A percentile compares a stretch with the other conserved stretches of the same genome.
phyloP scores from a whole-genome alignment of 37 sponge, comb jelly and placozoan species.

The Axinella damicornis region DNA sequence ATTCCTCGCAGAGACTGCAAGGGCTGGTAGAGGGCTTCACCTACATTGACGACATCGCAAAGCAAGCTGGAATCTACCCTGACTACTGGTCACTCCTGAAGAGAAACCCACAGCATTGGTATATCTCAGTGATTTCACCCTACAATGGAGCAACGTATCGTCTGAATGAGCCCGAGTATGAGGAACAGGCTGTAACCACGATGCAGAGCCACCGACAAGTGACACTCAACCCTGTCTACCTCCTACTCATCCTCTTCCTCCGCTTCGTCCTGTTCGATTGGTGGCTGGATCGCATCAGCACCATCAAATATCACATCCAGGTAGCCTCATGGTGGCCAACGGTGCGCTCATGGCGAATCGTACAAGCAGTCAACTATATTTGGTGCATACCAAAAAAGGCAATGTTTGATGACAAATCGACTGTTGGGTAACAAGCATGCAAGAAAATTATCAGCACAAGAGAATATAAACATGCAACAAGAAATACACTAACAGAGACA shows the following conservation, averaged over 20 bases:
- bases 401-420: conserved; percentile 54
- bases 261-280: conserved; percentile 74
- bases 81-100: conserved; percentile 76
- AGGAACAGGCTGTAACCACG: conserved; percentile 52
- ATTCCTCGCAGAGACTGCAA: conserved; percentile 52
- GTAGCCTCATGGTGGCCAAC: conserved; percentile 60
- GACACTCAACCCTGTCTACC: conserved; percentile 68
- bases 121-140: conserved; percentile 69
- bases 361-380: conserved; percentile 43
- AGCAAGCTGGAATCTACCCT: conserved; percentile 82
- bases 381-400: conserved; percentile 77
- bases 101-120: conserved; percentile 70
- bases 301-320: conserved; percentile 79
- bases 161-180: conserved; percentile 68
- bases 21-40: conserved; percentile 80
- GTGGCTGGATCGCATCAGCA: conserved; percentile 57
- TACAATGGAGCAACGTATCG: conserved; percentile 80
- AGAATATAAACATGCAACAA: too few species aligned
- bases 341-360: conserved; percentile 23
- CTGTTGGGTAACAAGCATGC: neutral
- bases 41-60: conserved; percentile 83
- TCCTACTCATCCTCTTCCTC: conserved; percentile 76
- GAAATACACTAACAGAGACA: too few species aligned
- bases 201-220: conserved; percentile 63
- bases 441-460: too few species aligned